These are phyloP conservation scores for Drosophila subsilvestris DNA, from an alignment of 2,888 invertebrate genomes.

Conservation along the genomic window DNA sequence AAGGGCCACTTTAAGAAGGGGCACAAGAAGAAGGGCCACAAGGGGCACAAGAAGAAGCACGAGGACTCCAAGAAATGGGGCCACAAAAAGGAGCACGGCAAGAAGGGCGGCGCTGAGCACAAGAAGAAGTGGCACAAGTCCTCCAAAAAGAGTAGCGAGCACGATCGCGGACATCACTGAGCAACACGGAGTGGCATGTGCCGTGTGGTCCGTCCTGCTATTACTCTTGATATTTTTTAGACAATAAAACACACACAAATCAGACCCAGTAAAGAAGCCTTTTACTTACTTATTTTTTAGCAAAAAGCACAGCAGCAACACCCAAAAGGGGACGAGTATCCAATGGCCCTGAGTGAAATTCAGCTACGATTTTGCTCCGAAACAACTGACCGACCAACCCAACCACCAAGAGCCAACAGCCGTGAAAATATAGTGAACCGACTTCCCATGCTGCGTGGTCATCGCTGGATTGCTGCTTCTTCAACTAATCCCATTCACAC, in stretches of 20 bases:
- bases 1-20: slow-evolving; percentile 93
- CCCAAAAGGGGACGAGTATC: no score
- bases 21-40: slow-evolving; percentile 90
- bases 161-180: slow-evolving; percentile 66
- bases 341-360: no score
- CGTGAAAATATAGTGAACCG: no score
- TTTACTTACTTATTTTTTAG: no score
- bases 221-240: slow-evolving; percentile 6
- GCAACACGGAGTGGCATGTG: neutral
- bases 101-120: slow-evolving; percentile 91
- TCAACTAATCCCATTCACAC: no score
- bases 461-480: no score
- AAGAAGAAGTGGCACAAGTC: slow-evolving; percentile 90
- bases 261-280: slow-evolving; percentile 18
- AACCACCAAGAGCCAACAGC: no score
- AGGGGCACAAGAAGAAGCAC: slow-evolving; percentile 91
- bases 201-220: no score
- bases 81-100: slow-evolving; percentile 90
- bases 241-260: slow-evolving; percentile 39
- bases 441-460: no score
- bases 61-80: slow-evolving; percentile 91
- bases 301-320: no score
- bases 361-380: no score
- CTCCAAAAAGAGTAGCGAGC: slow-evolving; percentile 85
- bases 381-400: no score